These are phyloP conservation scores for Gasterosteus nipponicus DNA, from an alignment of 2,113 vertebrate species.

Conservation along the genomic window DNA sequence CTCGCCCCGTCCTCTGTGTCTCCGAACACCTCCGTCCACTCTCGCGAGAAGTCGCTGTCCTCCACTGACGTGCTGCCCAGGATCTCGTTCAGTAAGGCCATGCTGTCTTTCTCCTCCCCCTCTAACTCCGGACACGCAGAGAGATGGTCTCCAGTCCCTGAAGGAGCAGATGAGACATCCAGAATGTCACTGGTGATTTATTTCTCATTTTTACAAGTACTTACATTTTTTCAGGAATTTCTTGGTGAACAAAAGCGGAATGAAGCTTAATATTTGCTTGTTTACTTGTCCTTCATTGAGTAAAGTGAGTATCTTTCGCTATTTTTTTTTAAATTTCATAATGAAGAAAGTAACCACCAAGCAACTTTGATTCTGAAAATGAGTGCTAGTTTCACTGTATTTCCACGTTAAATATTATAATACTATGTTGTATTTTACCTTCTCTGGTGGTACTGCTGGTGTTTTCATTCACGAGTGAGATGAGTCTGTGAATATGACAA, in stretches of 20 bases:
- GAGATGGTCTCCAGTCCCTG: conserved; percentile 75
- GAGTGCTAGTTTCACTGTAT: background rate
- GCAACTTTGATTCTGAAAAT: background rate
- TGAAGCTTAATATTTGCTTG: too few species aligned
- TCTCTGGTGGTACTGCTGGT: conserved; percentile 67
- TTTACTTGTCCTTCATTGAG: background rate
- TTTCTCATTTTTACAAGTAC: background rate
- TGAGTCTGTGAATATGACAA: conserved; percentile 81
- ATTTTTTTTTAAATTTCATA: background rate
- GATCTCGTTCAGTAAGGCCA: conserved; percentile 90
- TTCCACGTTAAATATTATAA: too few species aligned
- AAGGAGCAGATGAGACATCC: background rate
- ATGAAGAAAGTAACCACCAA: background rate
- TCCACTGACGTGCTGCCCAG: conserved; percentile 87
- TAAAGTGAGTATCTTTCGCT: background rate
- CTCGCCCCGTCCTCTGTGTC: conserved; percentile 69
- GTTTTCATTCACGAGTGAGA: conserved; percentile 87
- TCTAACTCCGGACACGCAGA: conserved; percentile 74
- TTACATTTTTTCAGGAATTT: background rate
- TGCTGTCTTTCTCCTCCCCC: conserved; percentile 83
- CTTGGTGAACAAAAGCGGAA: background rate
- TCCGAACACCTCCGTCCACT: conserved; percentile 92
- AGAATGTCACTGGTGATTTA: background rate
- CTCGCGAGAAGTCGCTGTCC: conserved; percentile 86
- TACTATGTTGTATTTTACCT: conserved; percentile 77